These are phyloP conservation scores for Eupelmus urozonus DNA, from an alignment of 2,888 invertebrate genomes.

Conservation along the genomic window DNA sequence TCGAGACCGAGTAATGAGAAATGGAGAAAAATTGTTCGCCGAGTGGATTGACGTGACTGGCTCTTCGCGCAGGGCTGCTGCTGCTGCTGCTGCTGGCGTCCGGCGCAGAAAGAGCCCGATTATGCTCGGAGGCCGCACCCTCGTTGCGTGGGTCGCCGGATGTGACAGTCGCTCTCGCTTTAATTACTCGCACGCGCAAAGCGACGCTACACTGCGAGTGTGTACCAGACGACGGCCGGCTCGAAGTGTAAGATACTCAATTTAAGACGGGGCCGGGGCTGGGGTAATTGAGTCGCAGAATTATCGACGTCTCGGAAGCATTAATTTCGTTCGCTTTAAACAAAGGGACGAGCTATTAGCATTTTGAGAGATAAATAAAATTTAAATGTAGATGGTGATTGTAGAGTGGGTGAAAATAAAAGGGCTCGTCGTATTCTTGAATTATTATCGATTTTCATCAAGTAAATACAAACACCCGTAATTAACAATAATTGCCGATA, in stretches of 20 bases:
- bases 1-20: background rate
- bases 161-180: constrained; percentile 76
- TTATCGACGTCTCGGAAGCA: constrained; percentile 42
- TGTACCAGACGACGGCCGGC: constrained; percentile 52
- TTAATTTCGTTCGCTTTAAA: constrained; percentile 5
- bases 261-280: constrained; percentile 32
- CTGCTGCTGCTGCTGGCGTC: constrained; percentile 31
- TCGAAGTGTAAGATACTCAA: constrained; percentile 62
- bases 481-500: too few relatives aligned
- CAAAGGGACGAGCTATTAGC: background rate
- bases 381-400: too few relatives aligned
- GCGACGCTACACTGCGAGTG: constrained; percentile 53
- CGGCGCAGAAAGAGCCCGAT: constrained; percentile 59
- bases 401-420: too few relatives aligned
- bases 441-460: too few relatives aligned
- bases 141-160: constrained; percentile 77
- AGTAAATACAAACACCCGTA: too few relatives aligned
- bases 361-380: too few relatives aligned
- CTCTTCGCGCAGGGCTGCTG: constrained; percentile 49
- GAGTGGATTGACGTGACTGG: constrained; percentile 63
- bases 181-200: constrained; percentile 74
- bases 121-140: constrained; percentile 69
- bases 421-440: too few relatives aligned
- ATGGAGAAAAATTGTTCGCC: constrained; percentile 41
- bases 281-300: constrained; percentile 40